Base-by-base conservation (phyloP, 2,113 vertebrate species). In the Piaya cayana region DNA sequence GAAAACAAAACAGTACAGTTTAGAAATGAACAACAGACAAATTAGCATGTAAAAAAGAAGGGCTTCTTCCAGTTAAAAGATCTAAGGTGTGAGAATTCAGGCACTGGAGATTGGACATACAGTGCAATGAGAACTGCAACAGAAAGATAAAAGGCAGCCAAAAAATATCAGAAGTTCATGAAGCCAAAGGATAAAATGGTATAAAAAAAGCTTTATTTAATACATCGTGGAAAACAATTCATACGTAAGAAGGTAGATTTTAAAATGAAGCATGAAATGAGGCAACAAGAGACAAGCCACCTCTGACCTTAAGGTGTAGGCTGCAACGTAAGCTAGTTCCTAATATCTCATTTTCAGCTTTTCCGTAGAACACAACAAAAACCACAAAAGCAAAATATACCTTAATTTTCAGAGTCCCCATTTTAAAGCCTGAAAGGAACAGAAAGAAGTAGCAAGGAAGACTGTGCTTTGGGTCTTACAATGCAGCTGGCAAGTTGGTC, bases 221-320 rank as follows among this genome's bases (percentile, higher is more conserved):
- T 27, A 76, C 21, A 77, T 27, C 11, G 13, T 12, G 32, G 32
- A 77, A 91, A 88, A 64, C 8, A 82, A 60, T 52, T 74, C 8
- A 64, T 23, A 32, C 3, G 5, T 62, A 69, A 87, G 20, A 84
- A 30, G 14, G 50, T 5, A 64, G 50, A 42, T 70, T 80, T 32
- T 82, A 90, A 94, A 95, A 85, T 20, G 21, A 82, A 72, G 27
- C 43, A 67, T 11, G 15, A 69, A 79, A 43, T 76, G 76, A 72
- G 36, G 39, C 65, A 94, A 49, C 5, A 78, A 23, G 32, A 75
- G 56, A 89, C 47, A 68, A 84, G 50, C 26, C 76, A 68, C 32
- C 27, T 27, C 30, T 5, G 19, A 82, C 69, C 39, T 84, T 67
- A 47, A 45, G 11, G 30, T 34, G 19, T 26, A 78, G 56, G 39